Conservation (phyloP, 2,888 invertebrate genomes). For the Eutolmus rufibarbis region DNA sequence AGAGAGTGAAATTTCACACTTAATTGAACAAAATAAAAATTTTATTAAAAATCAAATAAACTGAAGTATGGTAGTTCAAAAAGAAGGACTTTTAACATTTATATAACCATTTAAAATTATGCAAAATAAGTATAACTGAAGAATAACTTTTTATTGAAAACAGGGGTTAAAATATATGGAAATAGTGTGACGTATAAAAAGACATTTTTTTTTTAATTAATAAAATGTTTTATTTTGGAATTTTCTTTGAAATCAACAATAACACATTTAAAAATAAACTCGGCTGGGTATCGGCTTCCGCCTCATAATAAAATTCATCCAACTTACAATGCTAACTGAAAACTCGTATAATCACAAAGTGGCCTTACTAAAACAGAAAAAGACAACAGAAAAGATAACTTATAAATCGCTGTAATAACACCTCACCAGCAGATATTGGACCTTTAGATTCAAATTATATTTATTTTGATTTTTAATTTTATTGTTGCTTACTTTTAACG, state of each 20-base stretch:
- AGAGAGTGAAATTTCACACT: too few relatives aligned
- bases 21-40: too few relatives aligned
- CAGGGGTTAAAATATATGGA: background rate
- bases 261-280: constrained; percentile 50
- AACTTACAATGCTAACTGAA: constrained; percentile 48
- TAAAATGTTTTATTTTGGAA: constrained; percentile 48
- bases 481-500: constrained; percentile 23
- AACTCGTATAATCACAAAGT: constrained; percentile 47
- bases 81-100: too few relatives aligned
- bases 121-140: too few relatives aligned
- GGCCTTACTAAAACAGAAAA: constrained; percentile 2
- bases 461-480: constrained; percentile 34
- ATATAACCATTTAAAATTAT: too few relatives aligned
- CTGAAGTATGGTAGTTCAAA: too few relatives aligned
- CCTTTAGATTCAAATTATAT: constrained; percentile 41
- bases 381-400: background rate
- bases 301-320: constrained; percentile 49
- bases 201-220: constrained; percentile 46
- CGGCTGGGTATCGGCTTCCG: constrained; percentile 51
- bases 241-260: constrained; percentile 49
- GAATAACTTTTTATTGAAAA: too few relatives aligned
- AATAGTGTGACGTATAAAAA: background rate
- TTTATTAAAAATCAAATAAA: too few relatives aligned
- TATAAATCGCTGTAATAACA: constrained; percentile 10
- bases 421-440: constrained; percentile 39